phyloP scores from a whole-genome alignment of 2,113 vertebrate genomes.

The Cathartes aura region DNA sequence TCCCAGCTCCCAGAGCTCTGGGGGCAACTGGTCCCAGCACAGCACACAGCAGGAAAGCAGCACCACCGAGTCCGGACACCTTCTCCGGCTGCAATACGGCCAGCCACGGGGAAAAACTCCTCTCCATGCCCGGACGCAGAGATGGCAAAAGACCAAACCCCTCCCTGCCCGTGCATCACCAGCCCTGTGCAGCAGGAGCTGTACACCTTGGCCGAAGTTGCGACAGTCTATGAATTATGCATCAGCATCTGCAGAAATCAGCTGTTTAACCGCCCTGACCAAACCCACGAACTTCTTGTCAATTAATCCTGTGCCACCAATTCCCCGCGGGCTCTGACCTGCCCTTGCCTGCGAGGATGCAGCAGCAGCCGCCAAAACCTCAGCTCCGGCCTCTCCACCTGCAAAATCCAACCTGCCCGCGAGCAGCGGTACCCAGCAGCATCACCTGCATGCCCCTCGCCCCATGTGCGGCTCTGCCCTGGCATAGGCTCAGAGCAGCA shows the following conservation, averaged over 20 bases:
- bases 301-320: background rate
- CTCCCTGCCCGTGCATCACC: background rate
- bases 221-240: background rate
- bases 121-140: background rate
- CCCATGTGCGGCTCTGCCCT: fast-evolving
- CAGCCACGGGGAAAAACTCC: background rate
- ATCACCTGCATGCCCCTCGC: background rate
- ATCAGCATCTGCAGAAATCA: background rate
- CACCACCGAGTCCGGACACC: fast-evolving
- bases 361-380: background rate
- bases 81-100: background rate
- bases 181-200: background rate
- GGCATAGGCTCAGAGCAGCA: background rate
- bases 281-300: background rate
- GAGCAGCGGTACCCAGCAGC: background rate
- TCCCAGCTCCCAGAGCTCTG: background rate
- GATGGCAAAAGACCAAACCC: background rate
- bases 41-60: background rate
- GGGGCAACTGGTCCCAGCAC: background rate
- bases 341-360: background rate
- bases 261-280: background rate
- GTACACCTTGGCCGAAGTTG: background rate
- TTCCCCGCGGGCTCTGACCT: background rate
- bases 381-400: background rate
- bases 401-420: background rate